Evolutionary conservation across 92 coral and sea anemone species (phyloP).

Genomic region (Actinostola sp.): DNA sequence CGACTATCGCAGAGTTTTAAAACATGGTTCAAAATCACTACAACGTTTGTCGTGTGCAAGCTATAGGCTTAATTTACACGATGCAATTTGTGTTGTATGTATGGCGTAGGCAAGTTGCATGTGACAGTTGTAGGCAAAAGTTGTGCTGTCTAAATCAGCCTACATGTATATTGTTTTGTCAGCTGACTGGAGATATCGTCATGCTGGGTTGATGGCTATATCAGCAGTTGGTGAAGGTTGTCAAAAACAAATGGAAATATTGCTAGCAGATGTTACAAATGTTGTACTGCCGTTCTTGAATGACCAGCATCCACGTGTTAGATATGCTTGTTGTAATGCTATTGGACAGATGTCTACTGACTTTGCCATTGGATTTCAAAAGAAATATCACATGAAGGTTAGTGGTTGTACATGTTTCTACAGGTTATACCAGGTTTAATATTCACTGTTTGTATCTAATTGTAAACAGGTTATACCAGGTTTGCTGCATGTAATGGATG

Average conservation of each 20-base stretch:
- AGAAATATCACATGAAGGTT: slow-evolving; percentile 90
- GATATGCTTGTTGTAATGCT: slow-evolving; percentile 99
- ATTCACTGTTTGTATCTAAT: neutral
- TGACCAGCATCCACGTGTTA: slow-evolving; percentile 89
- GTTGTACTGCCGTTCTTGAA: slow-evolving; percentile 86
- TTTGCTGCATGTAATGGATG: slow-evolving; percentile 84
- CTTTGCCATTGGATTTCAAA: slow-evolving; percentile 94
- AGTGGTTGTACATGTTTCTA: neutral
- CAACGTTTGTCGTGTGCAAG: neutral
- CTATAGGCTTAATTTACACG: too few relatives aligned
- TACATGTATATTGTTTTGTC: neutral
- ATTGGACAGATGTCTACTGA: slow-evolving; percentile 98
- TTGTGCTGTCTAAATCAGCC: too few relatives aligned
- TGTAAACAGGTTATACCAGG: slow-evolving; percentile 80
- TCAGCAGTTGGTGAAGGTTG: slow-evolving; percentile 99
- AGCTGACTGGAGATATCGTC: slow-evolving; percentile 99
- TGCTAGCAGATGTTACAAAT: slow-evolving; percentile 74
- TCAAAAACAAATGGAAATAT: slow-evolving; percentile 89
- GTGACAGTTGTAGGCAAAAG: too few relatives aligned
- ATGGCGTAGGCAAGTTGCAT: too few relatives aligned
- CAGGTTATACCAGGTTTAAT: neutral
- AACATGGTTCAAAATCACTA: too few relatives aligned
- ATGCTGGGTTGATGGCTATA: slow-evolving; percentile 99
- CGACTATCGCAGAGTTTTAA: too few relatives aligned
- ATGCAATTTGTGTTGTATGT: too few relatives aligned